Base-by-base conservation (phyloP, 2,113 vertebrate species). In the Apistogramma diplotaenia region DNA sequence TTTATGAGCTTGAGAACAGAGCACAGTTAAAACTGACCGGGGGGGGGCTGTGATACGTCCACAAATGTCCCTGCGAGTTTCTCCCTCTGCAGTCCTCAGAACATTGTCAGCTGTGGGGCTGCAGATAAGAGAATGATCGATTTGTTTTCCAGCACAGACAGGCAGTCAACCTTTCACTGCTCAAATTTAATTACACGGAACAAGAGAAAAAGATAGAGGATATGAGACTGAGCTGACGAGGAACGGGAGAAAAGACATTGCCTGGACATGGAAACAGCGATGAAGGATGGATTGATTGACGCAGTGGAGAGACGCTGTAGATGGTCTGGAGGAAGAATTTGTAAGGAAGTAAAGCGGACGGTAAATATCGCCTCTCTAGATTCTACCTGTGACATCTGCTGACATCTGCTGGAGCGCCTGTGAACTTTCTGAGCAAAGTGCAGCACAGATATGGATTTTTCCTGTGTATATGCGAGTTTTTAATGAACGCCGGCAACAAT, bases 91-190 rank as follows among this genome's bases (percentile, higher is more conserved):
- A 8, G 54, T 43, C 37, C 72, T 67, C 61, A 43, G 58, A 81
- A 51, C 62, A 57, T 49, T 27, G 58, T 79, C 82, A 73, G 83
- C 79, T 82, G 83, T 86, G 89, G 37, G 46, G 74, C 76, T 8
- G 11, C 3, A 90, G 93, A 94, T 94, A 93, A 91, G 87, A 15
- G 54, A 9, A 71, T 78, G 89, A 92, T 94, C 72, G 81, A 94
- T 93, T 82, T 94, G 92, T 89, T 91, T 85, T 86, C 80, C 76
- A 59, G 83, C 77, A 15, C 81, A 86, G 83, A 85, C 80, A 65
- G 87, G 86, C 92, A 88, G 89, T 83, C 89, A 89, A 85, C 83
- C 88, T 87, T 78, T 90, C 13, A 2, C 81, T 70, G 87, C n/a
- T 90, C 58, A 87, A 78, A 91, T 92, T 76, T 79, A 89, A 92